Conservation (phyloP, 2,113 vertebrate genomes). For the Trichomycterus rosablanca region DNA sequence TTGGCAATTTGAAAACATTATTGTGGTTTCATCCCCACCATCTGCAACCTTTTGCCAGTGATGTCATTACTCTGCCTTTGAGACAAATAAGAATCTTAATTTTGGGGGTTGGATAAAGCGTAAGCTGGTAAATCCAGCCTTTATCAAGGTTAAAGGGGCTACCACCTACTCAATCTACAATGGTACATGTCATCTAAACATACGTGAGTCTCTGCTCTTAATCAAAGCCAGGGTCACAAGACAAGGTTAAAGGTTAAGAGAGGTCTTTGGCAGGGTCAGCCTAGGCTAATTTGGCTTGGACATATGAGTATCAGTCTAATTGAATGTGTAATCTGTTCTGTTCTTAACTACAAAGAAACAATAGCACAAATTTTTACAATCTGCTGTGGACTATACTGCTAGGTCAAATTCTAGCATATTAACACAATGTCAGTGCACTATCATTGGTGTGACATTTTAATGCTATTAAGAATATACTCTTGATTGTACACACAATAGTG, state of each 20-base stretch:
- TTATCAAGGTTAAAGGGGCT: constrained; percentile 67
- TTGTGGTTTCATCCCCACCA: too few species aligned
- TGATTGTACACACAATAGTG: too few species aligned
- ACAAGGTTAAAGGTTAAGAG: constrained; percentile 76
- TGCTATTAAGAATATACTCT: too few species aligned
- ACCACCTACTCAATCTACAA: constrained; percentile 38
- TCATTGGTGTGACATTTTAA: too few species aligned
- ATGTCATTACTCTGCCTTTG: too few species aligned
- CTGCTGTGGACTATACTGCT: too few species aligned
- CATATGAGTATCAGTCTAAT: constrained; percentile 55
- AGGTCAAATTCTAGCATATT: too few species aligned
- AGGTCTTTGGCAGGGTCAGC: constrained; percentile 71
- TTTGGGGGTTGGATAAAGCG: constrained; percentile 66
- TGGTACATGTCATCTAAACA: constrained; percentile 67
- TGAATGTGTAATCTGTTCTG: constrained; percentile 53
- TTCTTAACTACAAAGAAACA: constrained; percentile 48
- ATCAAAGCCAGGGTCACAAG: constrained; percentile 75
- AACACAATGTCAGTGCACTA: too few species aligned
- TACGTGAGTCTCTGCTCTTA: constrained; percentile 71
- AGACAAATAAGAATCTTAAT: too few species aligned
- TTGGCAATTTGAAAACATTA: too few species aligned
- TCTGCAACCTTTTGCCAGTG: too few species aligned
- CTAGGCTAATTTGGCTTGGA: constrained; percentile 65
- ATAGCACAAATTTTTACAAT: too few species aligned
- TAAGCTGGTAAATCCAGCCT: constrained; percentile 79